Evolutionary conservation across 2,113 vertebrate genomes (phyloP), one percentile per base, ranked within the genome.

Genomic region (Phrynosoma blainvillii): DNA sequence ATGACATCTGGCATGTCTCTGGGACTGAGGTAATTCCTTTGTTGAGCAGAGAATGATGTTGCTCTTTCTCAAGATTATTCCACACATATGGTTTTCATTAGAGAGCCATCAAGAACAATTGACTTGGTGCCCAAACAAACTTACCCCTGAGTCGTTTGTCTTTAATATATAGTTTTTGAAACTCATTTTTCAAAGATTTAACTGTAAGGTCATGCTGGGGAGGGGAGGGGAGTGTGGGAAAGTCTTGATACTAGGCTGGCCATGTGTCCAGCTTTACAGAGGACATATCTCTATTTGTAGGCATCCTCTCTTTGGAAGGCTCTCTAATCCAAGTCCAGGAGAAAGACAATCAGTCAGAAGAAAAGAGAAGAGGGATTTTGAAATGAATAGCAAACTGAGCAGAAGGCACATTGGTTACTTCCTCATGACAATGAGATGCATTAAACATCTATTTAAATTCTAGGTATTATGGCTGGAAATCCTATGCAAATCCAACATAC

Each of bases 11-110:
- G 79, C 54, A n/a, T 42, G 32, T 47, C 25, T 81, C 56, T 30
- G 27, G 12, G 27, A 32, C 68, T 36, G 23, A 90, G 79, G 54
- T 82, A 52, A 1, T 3, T 56, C 11, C 54, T 75, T 16, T 89
- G 30, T 13, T n/a, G 85, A n/a, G 75, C 68, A 16, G 0, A 0
- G 0, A 0, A 0, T 0, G 0, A 11, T 14, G 16, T 5, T 27
- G 59, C 74, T 5, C 81, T 79, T 56, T 74, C 25, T 30, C 70
- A 32, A 25, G 23, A 54, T 70, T 80, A 56, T 30, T n/a, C 73
- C 66, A 40, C 82, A 68, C 66, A 84, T 20, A 54, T 9, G 54
- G 36, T 71, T 90, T 66, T 87, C 80, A 42, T 87, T 65, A 87
- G 30, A 78, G 27, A 66, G 4, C 1, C 12, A 25, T 0, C 10